These are phyloP conservation scores for Zaprionus inermis DNA, from an alignment of 1,140 invertebrate species.

Conservation along the genomic window DNA sequence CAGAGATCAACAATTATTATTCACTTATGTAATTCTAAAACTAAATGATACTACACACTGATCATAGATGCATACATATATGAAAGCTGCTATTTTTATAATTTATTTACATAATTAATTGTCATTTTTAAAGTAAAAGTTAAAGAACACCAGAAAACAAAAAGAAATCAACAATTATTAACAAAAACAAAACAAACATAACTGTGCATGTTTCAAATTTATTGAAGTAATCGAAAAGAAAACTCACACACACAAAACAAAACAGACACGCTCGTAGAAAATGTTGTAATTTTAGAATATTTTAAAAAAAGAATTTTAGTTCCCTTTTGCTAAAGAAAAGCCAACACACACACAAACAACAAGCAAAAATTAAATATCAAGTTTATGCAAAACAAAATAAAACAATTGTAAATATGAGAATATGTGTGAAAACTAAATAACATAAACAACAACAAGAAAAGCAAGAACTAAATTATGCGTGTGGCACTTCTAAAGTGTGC, in stretches of 20 bases:
- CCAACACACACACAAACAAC: conserved; percentile 14
- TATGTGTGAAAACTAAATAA: conserved; percentile 22
- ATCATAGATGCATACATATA: conserved; percentile 31
- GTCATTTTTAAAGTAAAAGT: conserved; percentile 51
- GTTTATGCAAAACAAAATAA: conserved; percentile 21
- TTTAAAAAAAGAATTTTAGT: conserved; percentile 49
- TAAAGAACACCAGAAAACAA: conserved; percentile 24
- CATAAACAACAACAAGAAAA: conserved; percentile 11
- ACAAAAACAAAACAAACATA: conserved; percentile 35
- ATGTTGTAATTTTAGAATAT: conserved; percentile 65
- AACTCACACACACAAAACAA: conserved; percentile 16
- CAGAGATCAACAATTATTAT: conserved; percentile 31
- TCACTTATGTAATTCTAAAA: conserved; percentile 28
- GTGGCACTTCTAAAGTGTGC: conserved; percentile 33
- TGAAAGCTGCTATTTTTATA: conserved; percentile 66
- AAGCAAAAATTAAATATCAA: conserved; percentile 46
- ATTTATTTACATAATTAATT: conserved; percentile 62
- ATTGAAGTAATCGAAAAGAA: conserved; percentile 31
- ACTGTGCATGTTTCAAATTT: conserved; percentile 70
- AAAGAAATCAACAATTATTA: conserved; percentile 54
- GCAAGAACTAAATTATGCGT: conserved; percentile 15
- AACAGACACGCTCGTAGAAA: conserved; percentile 52
- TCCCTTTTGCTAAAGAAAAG: conserved; percentile 11
- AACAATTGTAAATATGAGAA: conserved; percentile 35
- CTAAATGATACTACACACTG: conserved; percentile 11